Percentiles rank a stretch among this genome's conserved stretches.
These are phyloP conservation scores for Champsocephalus esox DNA, from an alignment of 2,797 vertebrate species.

Conservation along the genomic window DNA sequence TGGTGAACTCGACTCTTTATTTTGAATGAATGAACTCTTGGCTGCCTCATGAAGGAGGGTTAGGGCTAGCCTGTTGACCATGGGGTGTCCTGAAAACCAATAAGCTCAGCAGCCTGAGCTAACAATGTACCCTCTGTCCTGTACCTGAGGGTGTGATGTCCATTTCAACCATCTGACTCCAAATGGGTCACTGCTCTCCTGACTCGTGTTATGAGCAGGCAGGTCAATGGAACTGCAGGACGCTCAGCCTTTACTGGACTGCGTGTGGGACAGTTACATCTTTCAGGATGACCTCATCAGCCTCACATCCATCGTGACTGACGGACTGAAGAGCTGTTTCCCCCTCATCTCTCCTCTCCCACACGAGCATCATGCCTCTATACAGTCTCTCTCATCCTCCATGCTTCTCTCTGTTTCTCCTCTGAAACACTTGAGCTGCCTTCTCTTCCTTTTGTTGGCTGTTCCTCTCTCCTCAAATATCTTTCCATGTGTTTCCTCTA, in stretches of 20 bases:
- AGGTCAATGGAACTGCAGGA: background rate
- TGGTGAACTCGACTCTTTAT: background rate
- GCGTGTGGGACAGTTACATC: constrained; percentile 19
- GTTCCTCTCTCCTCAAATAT: background rate
- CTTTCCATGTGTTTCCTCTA: background rate
- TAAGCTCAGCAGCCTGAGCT: background rate
- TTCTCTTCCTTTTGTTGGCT: background rate
- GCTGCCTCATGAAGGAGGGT: background rate
- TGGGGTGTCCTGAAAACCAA: background rate
- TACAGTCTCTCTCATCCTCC: constrained; percentile 20
- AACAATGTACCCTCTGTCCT: background rate
- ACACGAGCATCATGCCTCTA: constrained; percentile 10
- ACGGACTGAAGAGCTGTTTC: constrained; percentile 24
- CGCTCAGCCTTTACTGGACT: background rate
- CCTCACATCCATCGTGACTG: constrained; percentile 36
- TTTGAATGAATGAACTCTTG: background rate
- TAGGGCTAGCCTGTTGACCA: background rate
- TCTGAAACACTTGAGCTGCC: constrained; percentile 3
- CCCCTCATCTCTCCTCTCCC: constrained; percentile 28
- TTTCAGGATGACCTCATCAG: constrained; percentile 41
- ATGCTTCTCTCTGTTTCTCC: constrained; percentile 9
- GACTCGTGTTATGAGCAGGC: constrained; percentile 32
- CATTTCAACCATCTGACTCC: constrained; percentile 11
- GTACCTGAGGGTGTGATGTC: background rate
- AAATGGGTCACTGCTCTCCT: constrained; percentile 18